Base-by-base conservation (phyloP, 2,888 invertebrate species). In the Eristalis tenax region DNA sequence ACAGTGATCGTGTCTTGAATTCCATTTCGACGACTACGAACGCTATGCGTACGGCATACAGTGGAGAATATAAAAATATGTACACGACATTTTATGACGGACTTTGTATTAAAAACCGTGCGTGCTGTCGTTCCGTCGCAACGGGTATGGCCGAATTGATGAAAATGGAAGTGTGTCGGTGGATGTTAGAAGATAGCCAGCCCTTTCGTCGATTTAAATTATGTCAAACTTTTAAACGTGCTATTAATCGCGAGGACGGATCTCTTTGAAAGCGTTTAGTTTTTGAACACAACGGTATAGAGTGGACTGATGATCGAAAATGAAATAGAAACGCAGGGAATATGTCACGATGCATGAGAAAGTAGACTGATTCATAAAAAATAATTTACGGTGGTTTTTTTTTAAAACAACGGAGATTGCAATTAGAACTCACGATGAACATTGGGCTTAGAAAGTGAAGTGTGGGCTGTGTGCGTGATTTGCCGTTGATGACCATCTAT, bases 1-100 rank as follows among this genome's bases (percentile, higher is more conserved):
- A 77, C 77, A 63, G 35, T 35, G 13, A 64, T 63, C 38, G 76
- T 63, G 70, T 32, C 38, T 50, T 69, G 63, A 35, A 75, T 65
- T 35, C 23, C 23, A 38, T 22, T 65, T 43, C 32, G 32, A 10
- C 38, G n/a, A 38, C 26, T 2, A 26, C 26, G 26, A 26, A 3
- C 57, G 28, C 18, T 65, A 35, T 18, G 64, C 63, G 64, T 43
- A 22, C 50, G 73, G 32, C 64, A 64, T 50, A 64, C 65, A 63
- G 63, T 64, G 56, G 28, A 23, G 65, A 64, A 26, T 10, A 65
- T 65, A 38, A 65, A 75, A 75, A 23, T 35, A 38, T 75, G 74
- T 57, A 65, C 56, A 38, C 35, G 64, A 57, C 22, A 75, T 35
- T 75, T 65, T 28, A 64, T 74, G 50, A 50, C 11, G 32, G 64